These are phyloP conservation scores for Tolmerus cingulatus DNA, from an alignment of 2,888 invertebrate genomes.

Conservation along the genomic window DNA sequence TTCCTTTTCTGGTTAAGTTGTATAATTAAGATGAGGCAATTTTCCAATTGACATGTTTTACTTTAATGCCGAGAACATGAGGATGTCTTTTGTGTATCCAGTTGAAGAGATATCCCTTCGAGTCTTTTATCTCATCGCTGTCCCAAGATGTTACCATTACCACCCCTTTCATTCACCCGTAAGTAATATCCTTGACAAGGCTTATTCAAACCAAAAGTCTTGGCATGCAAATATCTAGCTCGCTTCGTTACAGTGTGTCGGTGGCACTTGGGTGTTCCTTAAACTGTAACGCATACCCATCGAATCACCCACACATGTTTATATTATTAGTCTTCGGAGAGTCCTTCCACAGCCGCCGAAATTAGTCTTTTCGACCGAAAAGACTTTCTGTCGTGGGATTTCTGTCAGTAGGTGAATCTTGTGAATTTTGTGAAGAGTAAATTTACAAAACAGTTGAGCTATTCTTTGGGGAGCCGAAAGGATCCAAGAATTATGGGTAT, in stretches of 20 bases:
- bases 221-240: slow-evolving; percentile 33
- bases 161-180: slow-evolving; percentile 40
- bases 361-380: slow-evolving; percentile 33
- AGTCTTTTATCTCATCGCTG: slow-evolving; percentile 30
- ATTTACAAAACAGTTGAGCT: slow-evolving; percentile 37
- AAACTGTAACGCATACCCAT: background rate
- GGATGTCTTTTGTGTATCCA: background rate
- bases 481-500: slow-evolving; percentile 39
- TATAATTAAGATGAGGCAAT: slow-evolving; percentile 4
- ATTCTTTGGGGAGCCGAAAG: slow-evolving; percentile 22
- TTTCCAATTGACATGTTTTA: slow-evolving; percentile 35
- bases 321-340: slow-evolving; percentile 18
- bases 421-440: slow-evolving; percentile 24
- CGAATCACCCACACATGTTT: background rate
- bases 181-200: slow-evolving; percentile 37
- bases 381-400: slow-evolving; percentile 37
- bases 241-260: slow-evolving; percentile 33
- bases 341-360: slow-evolving; percentile 18
- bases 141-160: slow-evolving; percentile 23
- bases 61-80: slow-evolving; percentile 9
- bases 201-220: slow-evolving; percentile 31
- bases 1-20: background rate
- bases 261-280: background rate
- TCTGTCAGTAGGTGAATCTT: slow-evolving; percentile 33
- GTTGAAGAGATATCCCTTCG: background rate